phyloP scores from a whole-genome alignment of 2,888 invertebrate species.

The Lasioglossum leucozonium region DNA sequence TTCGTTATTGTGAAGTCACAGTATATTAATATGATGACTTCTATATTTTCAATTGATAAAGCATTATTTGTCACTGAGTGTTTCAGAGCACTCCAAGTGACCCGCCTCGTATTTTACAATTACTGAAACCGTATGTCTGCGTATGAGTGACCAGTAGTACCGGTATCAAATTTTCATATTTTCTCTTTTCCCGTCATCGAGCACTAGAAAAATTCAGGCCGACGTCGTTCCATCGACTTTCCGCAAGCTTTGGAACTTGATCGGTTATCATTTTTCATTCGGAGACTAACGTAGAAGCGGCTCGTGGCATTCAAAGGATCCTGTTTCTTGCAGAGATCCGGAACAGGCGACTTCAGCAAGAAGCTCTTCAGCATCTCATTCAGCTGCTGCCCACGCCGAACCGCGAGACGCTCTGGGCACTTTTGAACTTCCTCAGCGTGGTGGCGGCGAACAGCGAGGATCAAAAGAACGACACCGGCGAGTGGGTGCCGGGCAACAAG shows the following conservation, averaged over 20 bases:
- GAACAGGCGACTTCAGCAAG: constrained; percentile 92
- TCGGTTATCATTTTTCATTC: not conserved
- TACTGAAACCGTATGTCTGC: not conserved
- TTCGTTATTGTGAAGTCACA: not conserved
- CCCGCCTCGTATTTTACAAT: not conserved
- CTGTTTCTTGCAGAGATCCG: constrained; percentile 88
- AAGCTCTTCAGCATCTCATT: constrained; percentile 93
- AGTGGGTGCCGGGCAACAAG: constrained; percentile 91
- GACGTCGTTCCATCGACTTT: not conserved
- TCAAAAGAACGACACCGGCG: constrained; percentile 86
- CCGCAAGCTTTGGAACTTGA: not conserved
- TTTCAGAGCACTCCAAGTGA: not conserved
- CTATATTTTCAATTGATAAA: not conserved
- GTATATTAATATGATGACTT: too few relatives aligned
- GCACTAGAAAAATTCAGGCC: not conserved
- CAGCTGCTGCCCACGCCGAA: constrained; percentile 94
- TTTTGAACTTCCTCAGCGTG: constrained; percentile 92
- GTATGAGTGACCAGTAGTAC: too few relatives aligned
- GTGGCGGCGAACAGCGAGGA: constrained; percentile 91
- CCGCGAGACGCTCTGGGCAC: constrained; percentile 94
- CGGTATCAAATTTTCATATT: not conserved
- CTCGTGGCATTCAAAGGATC: constrained; percentile 11
- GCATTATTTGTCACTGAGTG: not conserved
- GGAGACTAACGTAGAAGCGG: not conserved
- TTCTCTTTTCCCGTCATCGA: not conserved